Evolutionary conservation across 2,113 vertebrate genomes (phyloP), one percentile per base, ranked within the genome.

Genomic region (Narcine bancroftii): DNA sequence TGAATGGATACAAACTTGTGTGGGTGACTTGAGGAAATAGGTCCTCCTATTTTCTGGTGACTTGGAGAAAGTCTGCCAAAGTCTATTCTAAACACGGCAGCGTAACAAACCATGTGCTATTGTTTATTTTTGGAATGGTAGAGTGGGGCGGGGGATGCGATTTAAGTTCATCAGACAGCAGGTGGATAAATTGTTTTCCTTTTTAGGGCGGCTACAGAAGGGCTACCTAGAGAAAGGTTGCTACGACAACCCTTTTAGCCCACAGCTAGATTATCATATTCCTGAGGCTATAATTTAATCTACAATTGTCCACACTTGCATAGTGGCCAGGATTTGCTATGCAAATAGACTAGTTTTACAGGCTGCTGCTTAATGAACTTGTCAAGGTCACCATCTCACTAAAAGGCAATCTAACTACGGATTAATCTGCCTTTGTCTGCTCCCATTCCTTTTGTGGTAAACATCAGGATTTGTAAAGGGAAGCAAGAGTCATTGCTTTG

Each of bases 241-340:
- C 96, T 96, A 96, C 21, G 93, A 96, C 95, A 96, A 96, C 96
- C 45, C 95, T 96, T 97, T 96, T 96, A 96, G 95, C 96, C 96
- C 96, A 96, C 95, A 95, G 96, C 96, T 96, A 96, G 96, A 97
- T 97, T 97, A 97, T 96, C 96, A 97, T 97, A 97, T 97, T 97
- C 97, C 97, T 97, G 96, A 97, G 96, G 96, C 95, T 96, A 95
- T 97, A 97, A 97, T 97, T 97, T 96, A 95, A 85, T 95, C 95
- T 93, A 93, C 96, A 96, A 96, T 97, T 96, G 96, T 96, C 96
- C 96, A 96, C 95, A 93, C 93, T 95, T 95, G 95, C 95, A 94
- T 96, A 95, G 96, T 96, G 96, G 96, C 96, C 96, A 95, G 96
- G 96, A 96, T 96, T 97, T 96, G 95, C 96, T 96, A 96, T 96